Conservation (phyloP, 1,140 invertebrate species). For the Macrobrachium nipponense region DNA sequence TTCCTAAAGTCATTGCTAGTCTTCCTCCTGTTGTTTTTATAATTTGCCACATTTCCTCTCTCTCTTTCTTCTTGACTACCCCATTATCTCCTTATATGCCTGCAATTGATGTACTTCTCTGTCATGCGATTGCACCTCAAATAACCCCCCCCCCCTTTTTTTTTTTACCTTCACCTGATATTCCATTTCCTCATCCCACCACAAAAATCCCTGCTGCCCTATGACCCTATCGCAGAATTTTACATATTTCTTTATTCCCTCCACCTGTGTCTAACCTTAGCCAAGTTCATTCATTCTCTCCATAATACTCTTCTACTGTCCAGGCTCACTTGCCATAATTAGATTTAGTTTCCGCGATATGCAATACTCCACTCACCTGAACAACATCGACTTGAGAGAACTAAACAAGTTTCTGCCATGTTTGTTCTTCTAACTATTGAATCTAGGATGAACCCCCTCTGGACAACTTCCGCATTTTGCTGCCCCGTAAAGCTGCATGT, state of each 20-base stretch:
- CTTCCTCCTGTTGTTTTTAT: background rate
- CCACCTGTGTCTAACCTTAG: background rate
- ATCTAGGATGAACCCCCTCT: too few species aligned
- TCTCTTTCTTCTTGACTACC: background rate
- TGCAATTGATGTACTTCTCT: background rate
- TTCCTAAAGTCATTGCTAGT: background rate
- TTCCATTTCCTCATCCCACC: conserved; percentile 1
- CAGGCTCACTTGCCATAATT: background rate
- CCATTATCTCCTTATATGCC: background rate
- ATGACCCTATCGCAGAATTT: background rate
- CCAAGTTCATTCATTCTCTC: background rate
- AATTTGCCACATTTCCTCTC: background rate
- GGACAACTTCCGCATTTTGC: too few species aligned
- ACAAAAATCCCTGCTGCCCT: too few species aligned
- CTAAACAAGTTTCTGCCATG: too few species aligned
- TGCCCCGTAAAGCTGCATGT: too few species aligned
- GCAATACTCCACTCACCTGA: too few species aligned
- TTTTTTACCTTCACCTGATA: background rate
- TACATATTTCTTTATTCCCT: background rate
- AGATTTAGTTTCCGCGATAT: too few species aligned
- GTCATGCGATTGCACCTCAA: background rate
- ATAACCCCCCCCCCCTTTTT: too few species aligned
- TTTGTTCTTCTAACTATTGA: too few species aligned
- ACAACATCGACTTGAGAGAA: too few species aligned
- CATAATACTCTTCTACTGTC: background rate